A percentile compares a stretch with the other conserved stretches of the same genome.
These are phyloP conservation scores for Ectemnius continuus DNA, from an alignment of 2,888 invertebrate genomes.

Conservation along the genomic window DNA sequence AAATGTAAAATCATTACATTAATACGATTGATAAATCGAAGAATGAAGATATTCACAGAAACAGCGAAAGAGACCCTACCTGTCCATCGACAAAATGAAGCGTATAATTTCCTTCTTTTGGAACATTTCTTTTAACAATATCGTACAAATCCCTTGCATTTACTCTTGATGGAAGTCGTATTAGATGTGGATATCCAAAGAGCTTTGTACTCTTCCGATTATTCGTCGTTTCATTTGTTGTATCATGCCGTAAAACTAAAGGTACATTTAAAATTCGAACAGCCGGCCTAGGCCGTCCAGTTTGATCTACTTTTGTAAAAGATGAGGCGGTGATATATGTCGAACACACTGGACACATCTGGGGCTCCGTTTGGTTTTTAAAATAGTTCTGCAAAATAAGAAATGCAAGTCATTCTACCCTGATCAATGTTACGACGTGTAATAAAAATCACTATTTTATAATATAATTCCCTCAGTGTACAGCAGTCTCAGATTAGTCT, in stretches of 20 bases:
- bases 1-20: conserved; percentile 17
- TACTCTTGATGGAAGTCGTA: conserved; percentile 80
- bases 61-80: conserved; percentile 72
- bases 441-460: conserved; percentile 5
- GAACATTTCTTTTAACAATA: conserved; percentile 78
- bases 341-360: conserved; percentile 70
- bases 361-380: conserved; percentile 69
- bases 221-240: conserved; percentile 77
- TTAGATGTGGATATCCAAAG: conserved; percentile 81
- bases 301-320: conserved; percentile 73
- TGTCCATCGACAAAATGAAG: conserved; percentile 81
- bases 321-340: conserved; percentile 67
- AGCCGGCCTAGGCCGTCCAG: conserved; percentile 71
- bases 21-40: not conserved
- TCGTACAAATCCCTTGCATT: conserved; percentile 79
- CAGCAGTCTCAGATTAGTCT: conserved; percentile 89
- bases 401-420: conserved; percentile 38
- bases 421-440: not conserved
- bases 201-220: conserved; percentile 77
- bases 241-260: conserved; percentile 80
- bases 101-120: conserved; percentile 78
- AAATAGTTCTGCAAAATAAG: conserved; percentile 73
- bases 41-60: conserved; percentile 5
- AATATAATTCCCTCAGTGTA: conserved; percentile 71
- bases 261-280: conserved; percentile 79